A percentile compares a stretch with the other conserved stretches of the same genome.
phyloP scores from a whole-genome alignment of 2,797 vertebrate species.

The Eptatretus atami region DNA sequence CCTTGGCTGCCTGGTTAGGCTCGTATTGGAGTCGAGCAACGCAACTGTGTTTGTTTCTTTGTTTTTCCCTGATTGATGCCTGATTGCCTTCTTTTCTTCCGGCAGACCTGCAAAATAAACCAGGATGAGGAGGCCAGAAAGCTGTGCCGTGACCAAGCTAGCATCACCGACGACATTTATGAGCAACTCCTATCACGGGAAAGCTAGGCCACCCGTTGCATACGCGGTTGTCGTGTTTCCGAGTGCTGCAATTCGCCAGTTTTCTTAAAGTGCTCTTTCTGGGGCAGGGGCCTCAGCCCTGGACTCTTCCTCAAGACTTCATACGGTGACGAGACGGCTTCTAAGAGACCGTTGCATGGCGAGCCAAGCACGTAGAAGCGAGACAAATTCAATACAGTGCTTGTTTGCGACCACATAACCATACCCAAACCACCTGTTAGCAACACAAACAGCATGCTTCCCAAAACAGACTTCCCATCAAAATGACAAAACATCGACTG shows the following conservation, averaged over 20 bases:
- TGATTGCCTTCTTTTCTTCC: slow-evolving; percentile 98
- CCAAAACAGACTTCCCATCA: no score
- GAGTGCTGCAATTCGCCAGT: slow-evolving; percentile 36
- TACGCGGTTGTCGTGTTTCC: slow-evolving; percentile 52
- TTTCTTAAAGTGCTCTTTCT: slow-evolving; percentile 57
- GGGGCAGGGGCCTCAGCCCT: not conserved
- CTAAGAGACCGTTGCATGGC: not conserved
- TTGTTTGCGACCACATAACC: no score
- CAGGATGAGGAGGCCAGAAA: not conserved
- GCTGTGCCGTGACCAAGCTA: not conserved
- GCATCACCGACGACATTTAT: not conserved
- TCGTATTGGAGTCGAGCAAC: slow-evolving; percentile 93
- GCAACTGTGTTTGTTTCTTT: slow-evolving; percentile 94
- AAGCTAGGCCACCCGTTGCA: slow-evolving; percentile 33
- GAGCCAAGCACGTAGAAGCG: no score
- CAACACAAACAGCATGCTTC: no score
- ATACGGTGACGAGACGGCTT: slow-evolving; percentile 70
- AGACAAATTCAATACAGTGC: no score
- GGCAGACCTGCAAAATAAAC: slow-evolving; percentile 32
- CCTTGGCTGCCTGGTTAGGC: slow-evolving; percentile 80
- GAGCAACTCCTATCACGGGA: not conserved
- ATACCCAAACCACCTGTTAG: no score
- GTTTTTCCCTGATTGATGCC: slow-evolving; percentile 90
- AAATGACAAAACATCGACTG: no score
- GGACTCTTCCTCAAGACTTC: slow-evolving; percentile 69